Conservation (phyloP, 92 coral and sea anemone genomes). For the Galaxea fascicularis region DNA sequence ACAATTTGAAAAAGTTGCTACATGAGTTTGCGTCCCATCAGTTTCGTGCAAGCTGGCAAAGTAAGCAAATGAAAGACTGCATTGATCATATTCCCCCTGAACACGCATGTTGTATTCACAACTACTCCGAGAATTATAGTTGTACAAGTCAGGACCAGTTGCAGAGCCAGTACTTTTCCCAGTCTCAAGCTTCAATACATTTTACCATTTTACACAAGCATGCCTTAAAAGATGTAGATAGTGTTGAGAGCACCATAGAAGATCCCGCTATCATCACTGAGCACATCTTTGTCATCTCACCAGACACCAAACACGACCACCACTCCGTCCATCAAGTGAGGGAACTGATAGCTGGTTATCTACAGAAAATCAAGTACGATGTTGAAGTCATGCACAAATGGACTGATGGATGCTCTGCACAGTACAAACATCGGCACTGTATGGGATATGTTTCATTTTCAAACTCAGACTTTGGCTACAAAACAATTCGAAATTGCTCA, state of each 20-base stretch:
- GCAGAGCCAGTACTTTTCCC: conserved; percentile 41
- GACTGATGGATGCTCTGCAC: conserved; percentile 69
- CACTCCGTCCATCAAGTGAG: conserved; percentile 56
- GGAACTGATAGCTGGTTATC: conserved; percentile 15
- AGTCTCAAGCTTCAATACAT: conserved; percentile 54
- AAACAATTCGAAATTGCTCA: conserved; percentile 66
- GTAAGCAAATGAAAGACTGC: conserved; percentile 50
- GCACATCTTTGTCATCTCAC: conserved; percentile 55
- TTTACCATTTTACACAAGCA: conserved; percentile 50
- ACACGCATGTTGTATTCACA: conserved; percentile 46
- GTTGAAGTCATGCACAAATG: conserved; percentile 47
- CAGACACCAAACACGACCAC: conserved; percentile 59
- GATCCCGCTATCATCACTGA: conserved; percentile 41
- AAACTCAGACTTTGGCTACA: conserved; percentile 49
- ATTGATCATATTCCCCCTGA: conserved; percentile 58
- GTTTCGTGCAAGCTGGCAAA: conserved; percentile 80
- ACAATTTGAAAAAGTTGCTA: conserved; percentile 18
- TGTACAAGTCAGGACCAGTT: conserved; percentile 56
- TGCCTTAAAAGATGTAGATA: conserved; percentile 45
- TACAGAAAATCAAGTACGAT: too few species aligned
- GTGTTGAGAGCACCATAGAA: conserved; percentile 35
- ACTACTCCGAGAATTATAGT: conserved; percentile 48
- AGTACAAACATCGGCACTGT: too few species aligned
- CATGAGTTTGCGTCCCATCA: conserved; percentile 65
- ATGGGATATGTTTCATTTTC: conserved; percentile 68